These are phyloP conservation scores for Prionailurus viverrinus DNA, from an alignment of 2,113 vertebrate genomes.

Conservation along the genomic window DNA sequence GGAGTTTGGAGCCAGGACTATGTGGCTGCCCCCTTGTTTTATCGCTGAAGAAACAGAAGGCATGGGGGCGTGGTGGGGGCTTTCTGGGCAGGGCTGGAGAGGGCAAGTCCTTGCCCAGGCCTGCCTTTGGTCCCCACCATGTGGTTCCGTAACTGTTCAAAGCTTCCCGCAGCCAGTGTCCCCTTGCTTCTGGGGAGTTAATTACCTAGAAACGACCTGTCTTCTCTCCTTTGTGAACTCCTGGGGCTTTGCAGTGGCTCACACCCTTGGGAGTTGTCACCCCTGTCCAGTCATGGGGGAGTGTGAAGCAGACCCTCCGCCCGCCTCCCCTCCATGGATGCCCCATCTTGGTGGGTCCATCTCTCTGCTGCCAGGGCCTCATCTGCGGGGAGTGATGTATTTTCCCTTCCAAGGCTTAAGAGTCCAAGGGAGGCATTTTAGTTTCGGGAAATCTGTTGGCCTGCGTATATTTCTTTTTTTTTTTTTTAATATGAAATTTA, in stretches of 20 bases:
- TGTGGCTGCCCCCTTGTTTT: not conserved
- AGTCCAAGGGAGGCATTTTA: slow-evolving; percentile 8
- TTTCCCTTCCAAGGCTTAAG: not conserved
- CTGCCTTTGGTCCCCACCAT: not conserved
- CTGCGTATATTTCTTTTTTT: not conserved
- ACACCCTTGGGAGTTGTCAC: not conserved
- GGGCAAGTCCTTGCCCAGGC: not conserved
- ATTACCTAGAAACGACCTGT: not conserved
- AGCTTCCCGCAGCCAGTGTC: not conserved
- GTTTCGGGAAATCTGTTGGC: slow-evolving; percentile 14
- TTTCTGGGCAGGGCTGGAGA: fast-evolving
- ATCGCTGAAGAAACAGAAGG: not conserved
- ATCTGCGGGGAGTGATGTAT: not conserved
- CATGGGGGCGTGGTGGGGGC: not conserved
- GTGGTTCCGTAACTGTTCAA: not conserved
- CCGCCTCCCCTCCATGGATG: not conserved
- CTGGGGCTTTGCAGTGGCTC: not conserved
- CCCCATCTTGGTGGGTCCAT: no score
- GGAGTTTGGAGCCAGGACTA: not conserved
- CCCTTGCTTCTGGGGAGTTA: not conserved
- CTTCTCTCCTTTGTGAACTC: not conserved
- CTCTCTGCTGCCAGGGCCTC: not conserved
- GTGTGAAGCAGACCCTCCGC: not conserved
- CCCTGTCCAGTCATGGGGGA: not conserved
- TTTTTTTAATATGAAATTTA: no score